Evolutionary conservation across 2,888 invertebrate species (phyloP), one percentile per base, ranked within the genome.

Genomic region (Marasmarcha lunaedactyla): DNA sequence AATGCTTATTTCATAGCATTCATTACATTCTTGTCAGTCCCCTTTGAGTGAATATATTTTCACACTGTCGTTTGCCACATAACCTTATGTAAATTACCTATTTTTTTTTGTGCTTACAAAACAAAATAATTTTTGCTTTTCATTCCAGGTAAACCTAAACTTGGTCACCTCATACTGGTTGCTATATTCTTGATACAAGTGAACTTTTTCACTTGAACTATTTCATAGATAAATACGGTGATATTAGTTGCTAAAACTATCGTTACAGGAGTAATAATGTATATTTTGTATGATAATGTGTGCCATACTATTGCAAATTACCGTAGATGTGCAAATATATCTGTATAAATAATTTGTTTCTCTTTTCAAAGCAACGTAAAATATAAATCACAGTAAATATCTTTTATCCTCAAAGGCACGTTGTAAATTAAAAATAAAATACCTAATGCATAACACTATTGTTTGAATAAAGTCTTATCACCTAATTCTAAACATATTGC

Each of bases 221-320:
- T n/a, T 30, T 30, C 30, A 30, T 9, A 30, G 30, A 78, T 76
- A 73, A 69, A 67, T 71, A 69, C 78, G 79, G 81, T 83, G 81
- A 83, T 83, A 83, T 71, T 83, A 81, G 81, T 67, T 68, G 69
- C 63, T 58, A 72, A 76, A 66, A 63, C 54, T 63, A 58, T 67
- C 71, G 70, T 72, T 70, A 70, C 81, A 78, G 79, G 81, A 57
- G 3, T 67, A 71, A 71, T 72, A 71, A 70, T 83, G 79, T 81
- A 83, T 71, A 83, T 79, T 78, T 81, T 83, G 79, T 83, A 81
- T 64, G 50, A 76, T 79, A 81, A 71, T 63, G 64, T 73, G 81
- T 77, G 79, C 78, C 77, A 69, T 74, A 74, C 71, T 73, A 70
- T 54, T 71, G 72, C 77, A 78, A 71, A 76, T 69, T 5, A 14